Evolutionary conservation across 1,140 invertebrate species (phyloP).

Genomic region (Gonatopus flavifemur): DNA sequence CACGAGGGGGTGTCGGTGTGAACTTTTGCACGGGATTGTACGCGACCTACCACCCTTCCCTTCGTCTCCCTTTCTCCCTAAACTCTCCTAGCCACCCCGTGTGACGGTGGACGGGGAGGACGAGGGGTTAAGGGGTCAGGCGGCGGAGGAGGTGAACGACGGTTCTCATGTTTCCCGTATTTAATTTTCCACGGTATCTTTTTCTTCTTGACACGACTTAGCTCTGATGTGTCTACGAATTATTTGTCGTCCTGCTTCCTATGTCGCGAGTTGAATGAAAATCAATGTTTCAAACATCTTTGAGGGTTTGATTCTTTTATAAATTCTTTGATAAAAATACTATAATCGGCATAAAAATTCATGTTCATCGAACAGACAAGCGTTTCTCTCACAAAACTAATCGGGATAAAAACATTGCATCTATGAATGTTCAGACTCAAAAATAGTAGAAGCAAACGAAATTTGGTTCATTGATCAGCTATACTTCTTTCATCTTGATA

Average conservation of each 20-base stretch:
- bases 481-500: too few species aligned
- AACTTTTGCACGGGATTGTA: constrained; percentile 54
- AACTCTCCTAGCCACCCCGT: constrained; percentile 51
- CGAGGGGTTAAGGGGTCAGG: constrained; percentile 16
- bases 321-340: constrained; percentile 9
- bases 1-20: constrained; percentile 34
- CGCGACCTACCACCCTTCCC: constrained; percentile 47
- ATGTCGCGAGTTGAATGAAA: too few species aligned
- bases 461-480: too few species aligned
- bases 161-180: constrained; percentile 53
- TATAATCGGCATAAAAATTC: too few species aligned
- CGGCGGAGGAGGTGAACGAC: constrained; percentile 24
- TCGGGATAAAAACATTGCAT: too few species aligned
- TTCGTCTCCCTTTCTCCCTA: constrained; percentile 40
- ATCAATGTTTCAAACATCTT: constrained; percentile 7
- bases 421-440: too few species aligned
- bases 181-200: constrained; percentile 39
- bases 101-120: constrained; percentile 40
- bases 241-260: constrained; percentile 17
- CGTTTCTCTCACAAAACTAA: too few species aligned
- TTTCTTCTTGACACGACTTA: neutral
- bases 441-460: too few species aligned
- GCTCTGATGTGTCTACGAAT: constrained; percentile 16
- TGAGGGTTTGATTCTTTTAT: constrained; percentile 11
- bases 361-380: too few species aligned